Base-by-base conservation (phyloP, 2,888 invertebrate species). In the Latrodectus elegans region DNA sequence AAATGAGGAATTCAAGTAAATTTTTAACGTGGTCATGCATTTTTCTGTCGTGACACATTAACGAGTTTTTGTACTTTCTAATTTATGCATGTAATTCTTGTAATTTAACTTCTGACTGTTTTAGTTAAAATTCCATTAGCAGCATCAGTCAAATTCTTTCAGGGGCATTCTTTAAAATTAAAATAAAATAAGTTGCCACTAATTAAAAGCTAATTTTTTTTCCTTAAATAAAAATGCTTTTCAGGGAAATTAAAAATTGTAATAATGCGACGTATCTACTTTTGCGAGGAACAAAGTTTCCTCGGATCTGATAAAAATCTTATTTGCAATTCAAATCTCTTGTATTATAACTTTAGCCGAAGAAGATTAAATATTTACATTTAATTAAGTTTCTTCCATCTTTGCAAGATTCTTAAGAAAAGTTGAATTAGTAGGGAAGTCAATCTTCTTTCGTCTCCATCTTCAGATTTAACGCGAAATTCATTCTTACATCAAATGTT, bases 321-420 rank as follows among this genome's bases (percentile, higher is more conserved):
- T 60, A 60, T 60, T 60, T 60, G 60, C 60, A 60, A 60, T 60
- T 12, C 60, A 60, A 60, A 60, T 60, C 60, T 60, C 38, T 38
- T 60, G 14, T 60, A 60, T n/a, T 60, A 60, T 60, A 60, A 60
- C n/a, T 60, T 60, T 12, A 15, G 60, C 60, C 60, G 60, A 60
- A 60, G 60, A 60, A 60, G n/a, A 60, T 60, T 60, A 60, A 60
- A 60, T 60, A 60, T 60, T 60, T 60, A 60, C 60, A 60, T 60
- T 60, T 60, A 60, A 60, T 60, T 60, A 60, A 60, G 60, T 60
- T 60, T 60, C n/a, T n/a, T 60, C n/a, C n/a, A 60, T 60, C 60
- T 60, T 60, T 60, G n/a, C n/a, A n/a, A 55, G n/a, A 15, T 60
- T 55, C n/a, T n/a, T 60, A n/a, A n/a, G 11, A 60, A 60, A 60